Percentiles rank a stretch among this genome's conserved stretches.
Evolutionary conservation across 2,888 invertebrate species (phyloP).

Genomic region (Pardosa pseudoannulata): DNA sequence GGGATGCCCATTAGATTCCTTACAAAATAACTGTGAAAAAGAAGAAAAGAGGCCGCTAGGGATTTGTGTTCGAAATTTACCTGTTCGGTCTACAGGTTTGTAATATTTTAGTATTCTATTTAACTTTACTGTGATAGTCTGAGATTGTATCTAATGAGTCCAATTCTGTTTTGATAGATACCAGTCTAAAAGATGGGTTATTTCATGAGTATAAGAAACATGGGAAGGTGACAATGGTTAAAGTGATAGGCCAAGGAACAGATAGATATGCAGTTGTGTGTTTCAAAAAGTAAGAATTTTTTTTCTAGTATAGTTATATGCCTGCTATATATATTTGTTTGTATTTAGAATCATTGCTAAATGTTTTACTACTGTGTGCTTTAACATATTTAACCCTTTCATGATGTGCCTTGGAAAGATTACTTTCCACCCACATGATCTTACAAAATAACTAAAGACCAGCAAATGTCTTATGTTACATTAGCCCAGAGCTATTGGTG

Average conservation of each 20-base stretch:
- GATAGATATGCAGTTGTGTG: slow-evolving; percentile 96
- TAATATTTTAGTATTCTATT: too few relatives aligned
- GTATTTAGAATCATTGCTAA: too few relatives aligned
- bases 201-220: slow-evolving; percentile 99
- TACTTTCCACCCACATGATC: too few relatives aligned
- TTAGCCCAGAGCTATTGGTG: too few relatives aligned
- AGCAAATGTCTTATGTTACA: too few relatives aligned
- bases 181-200: slow-evolving; percentile 96
- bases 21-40: slow-evolving; percentile 78
- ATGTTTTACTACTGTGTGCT: too few relatives aligned
- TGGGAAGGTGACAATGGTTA: slow-evolving; percentile 97
- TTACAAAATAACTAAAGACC: too few relatives aligned
- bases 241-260: slow-evolving; percentile 92
- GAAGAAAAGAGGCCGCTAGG: slow-evolving; percentile 89
- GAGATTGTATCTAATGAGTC: neutral
- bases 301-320: too few relatives aligned
- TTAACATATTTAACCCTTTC: too few relatives aligned
- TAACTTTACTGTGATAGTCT: too few relatives aligned
- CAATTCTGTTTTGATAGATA: slow-evolving; percentile 82
- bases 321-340: too few relatives aligned
- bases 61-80: slow-evolving; percentile 93
- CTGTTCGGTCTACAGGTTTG: slow-evolving; percentile 86
- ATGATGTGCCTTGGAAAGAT: too few relatives aligned
- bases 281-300: slow-evolving; percentile 92
- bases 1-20: slow-evolving; percentile 31